Conservation (phyloP, 2,888 invertebrate genomes). For the Drosophila helvetica region DNA sequence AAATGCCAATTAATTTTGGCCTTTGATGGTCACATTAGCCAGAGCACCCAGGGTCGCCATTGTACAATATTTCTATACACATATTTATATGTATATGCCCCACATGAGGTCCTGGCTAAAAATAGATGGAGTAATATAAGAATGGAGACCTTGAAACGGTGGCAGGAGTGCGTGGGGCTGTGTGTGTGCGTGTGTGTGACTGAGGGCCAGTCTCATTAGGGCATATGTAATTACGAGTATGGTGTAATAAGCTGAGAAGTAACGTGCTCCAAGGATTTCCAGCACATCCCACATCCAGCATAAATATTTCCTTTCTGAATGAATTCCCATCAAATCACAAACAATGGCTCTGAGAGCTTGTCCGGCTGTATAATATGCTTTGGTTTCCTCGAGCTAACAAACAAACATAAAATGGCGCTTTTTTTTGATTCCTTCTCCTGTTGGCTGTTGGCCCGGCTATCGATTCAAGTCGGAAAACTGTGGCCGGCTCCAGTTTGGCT, state of each 20-base stretch:
- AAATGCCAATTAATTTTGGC: conserved; percentile 64
- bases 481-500: conserved; percentile 5
- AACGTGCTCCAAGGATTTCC: conserved; percentile 16
- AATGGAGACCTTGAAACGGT: conserved; percentile 11
- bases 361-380: conserved; percentile 70
- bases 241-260: conserved; percentile 30
- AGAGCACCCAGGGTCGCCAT: conserved; percentile 38
- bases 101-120: conserved; percentile 50
- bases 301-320: conserved; percentile 11
- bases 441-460: conserved; percentile 11
- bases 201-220: conserved; percentile 39
- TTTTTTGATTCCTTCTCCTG: conserved; percentile 48
- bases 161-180: not conserved
- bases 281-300: not conserved
- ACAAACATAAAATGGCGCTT: conserved; percentile 64
- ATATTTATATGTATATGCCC: conserved; percentile 40
- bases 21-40: conserved; percentile 61
- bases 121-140: conserved; percentile 32
- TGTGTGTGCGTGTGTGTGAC: not conserved
- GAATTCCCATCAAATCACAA: conserved; percentile 45
- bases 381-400: conserved; percentile 57
- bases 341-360: conserved; percentile 51
- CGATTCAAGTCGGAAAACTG: conserved; percentile 12
- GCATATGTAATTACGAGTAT: conserved; percentile 42
- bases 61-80: conserved; percentile 36